Base-by-base conservation (phyloP, 2,797 vertebrate genomes). In the Pogoniulus pusillus region DNA sequence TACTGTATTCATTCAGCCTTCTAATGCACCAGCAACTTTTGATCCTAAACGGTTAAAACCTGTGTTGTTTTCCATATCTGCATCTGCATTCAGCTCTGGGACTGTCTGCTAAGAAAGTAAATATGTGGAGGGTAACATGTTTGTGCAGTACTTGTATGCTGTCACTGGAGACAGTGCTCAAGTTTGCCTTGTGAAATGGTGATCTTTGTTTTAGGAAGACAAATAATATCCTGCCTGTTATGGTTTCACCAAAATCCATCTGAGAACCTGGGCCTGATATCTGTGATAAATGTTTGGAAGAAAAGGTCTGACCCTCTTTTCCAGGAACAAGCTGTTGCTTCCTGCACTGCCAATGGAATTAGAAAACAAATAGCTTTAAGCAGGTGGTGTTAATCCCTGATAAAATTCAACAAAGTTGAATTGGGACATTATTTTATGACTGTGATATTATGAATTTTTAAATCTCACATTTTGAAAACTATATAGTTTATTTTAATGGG, bases 141-240 rank as follows among this genome's bases (percentile, higher is more conserved):
- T 90, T 37, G 6, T 54, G 24, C 57, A 17, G 16, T 34, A 30
- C 39, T 22, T 0, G 0, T 27, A 18, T 72, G n/a, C 43, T 10
- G 2, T 78, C 20, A 32, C 27, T 19, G 39, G 23, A 29, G 14
- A 43, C 7, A 16, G 8, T 6, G 15, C 6, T 9, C 4, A 8
- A 9, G n/a, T 82, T 79, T 82, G 34, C 26, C 6, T 23, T 77
- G 15, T 43, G 58, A 60, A 80, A 29, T 7, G 53, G 20, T 24
- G 13, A 17, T 63, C 24, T 16, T 1, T 57, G 13, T 87, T 87
- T 85, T 69, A 80, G 72, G 60, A 72, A 59, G 47, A 27, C 11
- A 22, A 7, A 23, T 45, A n/a, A 6, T 65, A 13, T 51, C 23
- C 55, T 73, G 34, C 47, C 23, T 0, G 0, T 51, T 72, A 20